Conservation (phyloP, 2,888 invertebrate species). For the Leptura quadrifasciata region DNA sequence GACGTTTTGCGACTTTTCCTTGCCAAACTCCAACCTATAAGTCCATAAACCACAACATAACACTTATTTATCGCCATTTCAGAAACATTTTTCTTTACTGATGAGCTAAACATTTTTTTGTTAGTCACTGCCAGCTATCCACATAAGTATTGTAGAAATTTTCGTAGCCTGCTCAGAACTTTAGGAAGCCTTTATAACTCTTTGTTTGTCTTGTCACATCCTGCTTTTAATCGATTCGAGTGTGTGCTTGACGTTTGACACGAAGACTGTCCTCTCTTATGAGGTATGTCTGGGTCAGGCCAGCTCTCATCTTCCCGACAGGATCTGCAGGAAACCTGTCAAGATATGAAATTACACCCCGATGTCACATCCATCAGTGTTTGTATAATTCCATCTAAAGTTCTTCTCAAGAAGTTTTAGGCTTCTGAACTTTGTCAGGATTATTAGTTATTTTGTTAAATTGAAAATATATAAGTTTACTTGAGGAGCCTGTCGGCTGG, state of each 20-base stretch:
- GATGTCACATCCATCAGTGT: conserved; percentile 21
- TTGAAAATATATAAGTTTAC: background rate
- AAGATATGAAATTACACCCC: conserved; percentile 28
- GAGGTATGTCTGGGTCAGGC: conserved; percentile 10
- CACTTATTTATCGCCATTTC: background rate
- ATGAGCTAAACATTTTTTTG: background rate
- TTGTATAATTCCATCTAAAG: conserved; percentile 20
- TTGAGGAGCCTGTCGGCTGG: background rate
- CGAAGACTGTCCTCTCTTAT: background rate
- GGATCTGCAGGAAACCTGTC: conserved; percentile 17
- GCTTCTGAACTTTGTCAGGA: background rate
- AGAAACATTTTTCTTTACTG: background rate
- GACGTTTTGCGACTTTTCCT: background rate
- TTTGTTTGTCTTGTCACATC: background rate
- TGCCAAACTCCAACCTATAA: background rate
- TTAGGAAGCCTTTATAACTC: background rate
- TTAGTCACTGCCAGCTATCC: background rate
- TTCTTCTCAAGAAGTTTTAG: background rate
- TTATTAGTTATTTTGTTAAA: conserved; percentile 10
- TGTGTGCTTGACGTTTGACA: conserved; percentile 7
- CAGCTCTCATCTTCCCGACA: conserved; percentile 6
- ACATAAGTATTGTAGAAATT: background rate
- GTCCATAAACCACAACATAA: conserved; percentile 28
- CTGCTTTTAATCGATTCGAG: conserved; percentile 2
- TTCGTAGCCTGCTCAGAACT: background rate